Percentiles rank a stretch among this genome's conserved stretches.
phyloP scores from a whole-genome alignment of 2,113 vertebrate species.

The Crotalus horridus region DNA sequence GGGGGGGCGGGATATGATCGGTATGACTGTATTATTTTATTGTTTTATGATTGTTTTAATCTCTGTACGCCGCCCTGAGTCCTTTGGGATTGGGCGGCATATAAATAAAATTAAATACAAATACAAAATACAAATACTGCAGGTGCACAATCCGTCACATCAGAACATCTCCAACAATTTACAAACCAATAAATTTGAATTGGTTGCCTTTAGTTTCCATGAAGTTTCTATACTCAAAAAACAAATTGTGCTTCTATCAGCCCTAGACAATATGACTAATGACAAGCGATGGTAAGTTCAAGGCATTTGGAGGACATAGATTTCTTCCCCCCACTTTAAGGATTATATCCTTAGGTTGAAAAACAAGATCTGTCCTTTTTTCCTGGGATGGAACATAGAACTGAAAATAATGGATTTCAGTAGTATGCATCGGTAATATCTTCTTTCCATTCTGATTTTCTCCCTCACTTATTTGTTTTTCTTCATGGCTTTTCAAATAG shows the following conservation, averaged over 20 bases:
- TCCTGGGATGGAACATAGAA: constrained; percentile 6
- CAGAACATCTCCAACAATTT: not conserved
- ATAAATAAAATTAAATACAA: too few relatives aligned
- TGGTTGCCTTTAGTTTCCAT: not conserved
- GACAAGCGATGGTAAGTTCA: not conserved
- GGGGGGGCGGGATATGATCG: too few relatives aligned
- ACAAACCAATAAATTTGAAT: not conserved
- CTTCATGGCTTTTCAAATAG: constrained; percentile 60
- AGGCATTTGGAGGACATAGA: not conserved
- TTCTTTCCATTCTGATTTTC: constrained; percentile 57
- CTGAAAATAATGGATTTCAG: constrained; percentile 43
- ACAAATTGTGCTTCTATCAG: not conserved
- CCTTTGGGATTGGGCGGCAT: too few relatives aligned
- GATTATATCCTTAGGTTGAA: not conserved
- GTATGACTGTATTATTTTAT: too few relatives aligned
- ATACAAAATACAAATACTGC: too few relatives aligned
- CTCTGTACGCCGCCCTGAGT: too few relatives aligned
- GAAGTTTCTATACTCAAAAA: not conserved
- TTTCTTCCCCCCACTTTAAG: not conserved
- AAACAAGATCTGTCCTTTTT: constrained; percentile 22
- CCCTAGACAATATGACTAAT: not conserved
- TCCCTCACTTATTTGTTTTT: constrained; percentile 57
- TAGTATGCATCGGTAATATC: constrained; percentile 47
- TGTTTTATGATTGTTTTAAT: too few relatives aligned
- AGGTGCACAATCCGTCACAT: not conserved